Evolutionary conservation across 2,888 invertebrate genomes (phyloP).

Genomic region (Nysson spinosus): DNA sequence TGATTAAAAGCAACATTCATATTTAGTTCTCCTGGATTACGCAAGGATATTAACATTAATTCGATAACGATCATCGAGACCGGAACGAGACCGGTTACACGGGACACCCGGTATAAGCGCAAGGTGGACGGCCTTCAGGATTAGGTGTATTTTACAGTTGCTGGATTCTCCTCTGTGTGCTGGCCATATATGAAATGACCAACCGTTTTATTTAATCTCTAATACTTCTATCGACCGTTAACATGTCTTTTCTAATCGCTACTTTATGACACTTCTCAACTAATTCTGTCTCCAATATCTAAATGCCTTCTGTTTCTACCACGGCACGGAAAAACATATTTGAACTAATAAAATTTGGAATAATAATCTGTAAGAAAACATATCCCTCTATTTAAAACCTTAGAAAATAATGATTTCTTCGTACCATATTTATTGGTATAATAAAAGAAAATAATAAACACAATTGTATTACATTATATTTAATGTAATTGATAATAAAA

Average conservation of each 20-base stretch:
- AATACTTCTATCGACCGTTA: background rate
- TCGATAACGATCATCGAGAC: slow-evolving; percentile 48
- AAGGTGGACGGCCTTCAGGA: slow-evolving; percentile 66
- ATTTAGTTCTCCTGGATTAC: slow-evolving; percentile 30
- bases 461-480: too few species aligned
- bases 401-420: too few species aligned
- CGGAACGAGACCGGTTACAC: slow-evolving; percentile 55
- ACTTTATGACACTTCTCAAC: slow-evolving; percentile 1
- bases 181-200: slow-evolving; percentile 11
- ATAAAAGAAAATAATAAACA: too few species aligned
- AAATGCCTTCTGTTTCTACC: too few species aligned
- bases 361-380: too few species aligned
- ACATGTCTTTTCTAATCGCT: slow-evolving; percentile 9
- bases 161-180: slow-evolving; percentile 4
- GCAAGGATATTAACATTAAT: slow-evolving; percentile 46
- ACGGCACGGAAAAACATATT: too few species aligned
- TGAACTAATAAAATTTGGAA: too few species aligned
- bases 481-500: too few species aligned
- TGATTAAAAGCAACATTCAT: slow-evolving; percentile 15
- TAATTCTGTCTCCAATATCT: too few species aligned
- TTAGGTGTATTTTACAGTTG: slow-evolving; percentile 62
- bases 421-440: too few species aligned
- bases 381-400: too few species aligned
- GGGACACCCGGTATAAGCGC: slow-evolving; percentile 55
- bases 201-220: slow-evolving; percentile 16